Evolutionary conservation across 2,797 vertebrate genomes (phyloP).

Genomic region (Mallotus villosus): DNA sequence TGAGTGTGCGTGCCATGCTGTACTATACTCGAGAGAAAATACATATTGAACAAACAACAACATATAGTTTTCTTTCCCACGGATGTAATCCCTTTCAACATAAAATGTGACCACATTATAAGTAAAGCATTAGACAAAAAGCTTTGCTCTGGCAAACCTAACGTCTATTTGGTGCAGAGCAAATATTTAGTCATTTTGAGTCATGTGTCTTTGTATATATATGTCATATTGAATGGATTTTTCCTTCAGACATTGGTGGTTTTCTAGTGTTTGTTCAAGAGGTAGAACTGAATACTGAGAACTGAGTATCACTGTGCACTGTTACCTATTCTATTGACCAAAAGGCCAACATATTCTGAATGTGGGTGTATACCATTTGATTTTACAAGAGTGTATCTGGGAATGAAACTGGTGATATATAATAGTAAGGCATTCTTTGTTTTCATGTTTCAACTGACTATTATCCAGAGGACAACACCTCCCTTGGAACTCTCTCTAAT

Average conservation of each 20-base stretch:
- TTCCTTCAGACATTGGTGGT: conserved; percentile 3
- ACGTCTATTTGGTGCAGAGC: no score
- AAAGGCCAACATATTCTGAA: background rate
- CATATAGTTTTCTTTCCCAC: background rate
- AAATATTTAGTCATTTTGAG: background rate
- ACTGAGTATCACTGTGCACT: background rate
- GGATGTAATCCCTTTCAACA: background rate
- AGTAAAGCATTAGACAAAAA: no score
- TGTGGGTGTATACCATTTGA: no score
- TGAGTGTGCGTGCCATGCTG: background rate
- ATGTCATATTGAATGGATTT: background rate
- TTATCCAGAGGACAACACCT: background rate
- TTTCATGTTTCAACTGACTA: background rate
- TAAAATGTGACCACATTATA: no score
- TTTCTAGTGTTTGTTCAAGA: conserved; percentile 20
- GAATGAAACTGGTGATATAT: background rate
- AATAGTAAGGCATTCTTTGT: background rate
- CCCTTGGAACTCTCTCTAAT: conserved; percentile 2
- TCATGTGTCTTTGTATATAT: background rate
- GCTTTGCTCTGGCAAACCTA: background rate
- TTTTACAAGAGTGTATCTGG: background rate
- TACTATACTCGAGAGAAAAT: background rate
- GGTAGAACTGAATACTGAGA: background rate
- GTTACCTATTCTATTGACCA: background rate
- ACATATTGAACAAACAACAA: background rate